phyloP scores from a whole-genome alignment of 1,140 invertebrate genomes.

The Eulimnadia texana region DNA sequence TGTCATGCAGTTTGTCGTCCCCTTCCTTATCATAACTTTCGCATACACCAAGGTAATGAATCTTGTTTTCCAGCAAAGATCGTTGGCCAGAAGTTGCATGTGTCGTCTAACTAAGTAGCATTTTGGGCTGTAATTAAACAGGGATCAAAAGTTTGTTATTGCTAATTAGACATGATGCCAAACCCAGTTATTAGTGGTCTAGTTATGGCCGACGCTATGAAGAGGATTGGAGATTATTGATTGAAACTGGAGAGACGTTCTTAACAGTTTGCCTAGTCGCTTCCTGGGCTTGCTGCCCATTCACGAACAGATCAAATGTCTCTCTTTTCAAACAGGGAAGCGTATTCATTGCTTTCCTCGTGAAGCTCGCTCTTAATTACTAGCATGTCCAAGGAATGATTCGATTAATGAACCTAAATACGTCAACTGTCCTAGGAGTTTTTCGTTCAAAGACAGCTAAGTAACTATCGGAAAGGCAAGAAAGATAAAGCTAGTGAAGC shows the following conservation, averaged over 20 bases:
- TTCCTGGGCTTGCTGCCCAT: background rate
- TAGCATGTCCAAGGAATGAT: too few relatives aligned
- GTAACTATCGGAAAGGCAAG: too few relatives aligned
- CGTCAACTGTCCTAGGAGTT: too few relatives aligned
- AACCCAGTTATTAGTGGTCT: background rate
- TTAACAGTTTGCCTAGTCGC: background rate
- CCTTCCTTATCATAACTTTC: conserved; percentile 83
- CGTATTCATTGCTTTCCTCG: background rate
- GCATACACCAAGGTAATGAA: conserved; percentile 86
- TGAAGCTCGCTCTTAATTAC: background rate
- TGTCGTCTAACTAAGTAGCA: too few relatives aligned
- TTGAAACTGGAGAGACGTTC: background rate
- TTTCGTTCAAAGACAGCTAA: too few relatives aligned
- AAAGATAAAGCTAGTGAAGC: too few relatives aligned
- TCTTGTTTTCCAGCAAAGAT: too few relatives aligned
- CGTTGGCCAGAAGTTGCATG: too few relatives aligned
- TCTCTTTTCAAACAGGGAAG: background rate
- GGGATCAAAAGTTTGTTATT: too few relatives aligned
- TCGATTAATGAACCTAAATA: too few relatives aligned
- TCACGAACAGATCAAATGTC: background rate
- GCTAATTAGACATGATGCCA: background rate
- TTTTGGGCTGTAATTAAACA: too few relatives aligned
- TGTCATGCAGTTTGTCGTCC: conserved; percentile 83
- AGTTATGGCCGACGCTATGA: too few relatives aligned
- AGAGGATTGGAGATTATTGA: background rate